Evolutionary conservation across 2,113 vertebrate species (phyloP).

Genomic region (Psephotus haematonotus): DNA sequence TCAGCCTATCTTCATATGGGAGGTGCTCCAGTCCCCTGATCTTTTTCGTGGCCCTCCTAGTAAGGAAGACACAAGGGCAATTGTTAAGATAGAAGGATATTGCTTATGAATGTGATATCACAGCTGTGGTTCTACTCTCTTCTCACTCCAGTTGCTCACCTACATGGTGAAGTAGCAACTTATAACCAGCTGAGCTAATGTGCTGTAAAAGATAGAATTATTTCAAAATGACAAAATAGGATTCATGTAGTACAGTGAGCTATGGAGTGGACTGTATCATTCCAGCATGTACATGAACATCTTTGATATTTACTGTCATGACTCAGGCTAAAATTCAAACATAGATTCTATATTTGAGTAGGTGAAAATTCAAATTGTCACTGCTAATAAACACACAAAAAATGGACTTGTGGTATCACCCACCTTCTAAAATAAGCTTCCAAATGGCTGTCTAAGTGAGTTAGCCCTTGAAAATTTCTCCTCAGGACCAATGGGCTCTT

Average conservation of each 20-base stretch:
- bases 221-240: background rate
- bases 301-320: background rate
- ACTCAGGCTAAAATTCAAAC: background rate
- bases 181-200: background rate
- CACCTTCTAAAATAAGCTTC: background rate
- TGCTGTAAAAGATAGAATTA: background rate
- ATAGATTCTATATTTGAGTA: rapidly evolving
- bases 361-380: background rate
- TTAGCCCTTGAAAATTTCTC: background rate
- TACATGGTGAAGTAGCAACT: background rate
- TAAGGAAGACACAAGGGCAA: background rate
- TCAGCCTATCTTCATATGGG: too few relatives aligned
- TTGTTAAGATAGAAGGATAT: background rate
- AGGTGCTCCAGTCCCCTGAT: too few relatives aligned
- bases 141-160: background rate
- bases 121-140: background rate
- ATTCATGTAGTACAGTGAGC: background rate
- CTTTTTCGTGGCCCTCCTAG: too few relatives aligned
- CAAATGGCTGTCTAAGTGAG: background rate
- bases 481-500: background rate
- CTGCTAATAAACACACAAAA: background rate
- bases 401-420: background rate
- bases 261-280: background rate
- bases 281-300: background rate
- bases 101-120: background rate